Conservation (phyloP, 37 sponge, comb jelly and placozoan genomes). For the Mnemiopsis leidyi region DNA sequence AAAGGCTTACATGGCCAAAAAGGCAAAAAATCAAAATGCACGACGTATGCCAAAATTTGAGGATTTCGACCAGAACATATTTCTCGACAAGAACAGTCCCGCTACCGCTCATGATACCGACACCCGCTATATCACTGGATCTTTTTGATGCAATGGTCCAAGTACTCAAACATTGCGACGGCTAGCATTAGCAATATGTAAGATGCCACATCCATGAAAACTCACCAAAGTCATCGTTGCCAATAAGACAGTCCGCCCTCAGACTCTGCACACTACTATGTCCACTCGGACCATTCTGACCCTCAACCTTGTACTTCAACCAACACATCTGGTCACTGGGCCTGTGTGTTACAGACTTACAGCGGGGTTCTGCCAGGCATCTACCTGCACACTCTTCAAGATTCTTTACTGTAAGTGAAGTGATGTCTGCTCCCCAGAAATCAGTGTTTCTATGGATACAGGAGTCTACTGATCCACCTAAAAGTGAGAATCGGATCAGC, state of each 20-base stretch:
- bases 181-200: too few relatives aligned
- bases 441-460: neutral
- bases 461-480: neutral
- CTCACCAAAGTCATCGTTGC: neutral
- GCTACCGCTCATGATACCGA: too few relatives aligned
- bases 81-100: too few relatives aligned
- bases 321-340: neutral
- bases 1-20: too few relatives aligned
- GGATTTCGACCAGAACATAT: too few relatives aligned
- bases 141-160: too few relatives aligned
- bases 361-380: neutral
- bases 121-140: too few relatives aligned
- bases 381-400: neutral
- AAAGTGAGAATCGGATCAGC: too few relatives aligned
- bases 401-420: neutral
- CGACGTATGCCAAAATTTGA: too few relatives aligned
- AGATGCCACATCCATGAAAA: too few relatives aligned
- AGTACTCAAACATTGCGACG: too few relatives aligned
- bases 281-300: neutral
- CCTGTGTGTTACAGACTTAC: neutral
- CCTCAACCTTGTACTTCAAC: neutral
- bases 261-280: neutral
- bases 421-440: neutral
- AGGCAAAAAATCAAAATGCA: too few relatives aligned
- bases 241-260: neutral